Evolutionary conservation across 2,113 vertebrate genomes (phyloP).

Genomic region (Physeter macrocephalus): DNA sequence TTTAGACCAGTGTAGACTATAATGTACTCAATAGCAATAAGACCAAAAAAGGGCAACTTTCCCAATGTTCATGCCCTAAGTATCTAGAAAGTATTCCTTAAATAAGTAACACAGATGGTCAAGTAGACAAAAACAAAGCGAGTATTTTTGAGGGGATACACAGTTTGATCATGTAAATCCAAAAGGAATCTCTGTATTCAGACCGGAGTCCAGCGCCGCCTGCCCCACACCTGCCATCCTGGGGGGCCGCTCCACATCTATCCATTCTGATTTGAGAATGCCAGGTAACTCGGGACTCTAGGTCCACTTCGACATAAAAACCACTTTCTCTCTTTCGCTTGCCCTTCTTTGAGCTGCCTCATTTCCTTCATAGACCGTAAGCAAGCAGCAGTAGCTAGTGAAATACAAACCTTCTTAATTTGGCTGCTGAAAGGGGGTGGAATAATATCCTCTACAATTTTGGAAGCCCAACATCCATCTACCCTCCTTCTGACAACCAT

Average conservation of each 20-base stretch:
- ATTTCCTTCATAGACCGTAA: neutral
- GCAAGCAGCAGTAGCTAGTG: neutral
- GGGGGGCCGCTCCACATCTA: neutral
- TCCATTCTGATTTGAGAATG: neutral
- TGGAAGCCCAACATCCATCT: neutral
- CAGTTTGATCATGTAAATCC: neutral
- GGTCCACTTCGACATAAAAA: neutral
- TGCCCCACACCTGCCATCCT: neutral
- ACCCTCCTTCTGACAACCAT: neutral
- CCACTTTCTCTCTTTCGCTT: neutral
- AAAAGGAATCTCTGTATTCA: neutral
- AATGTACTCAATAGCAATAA: neutral
- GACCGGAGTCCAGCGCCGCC: neutral
- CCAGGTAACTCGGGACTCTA: neutral
- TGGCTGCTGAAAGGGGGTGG: neutral
- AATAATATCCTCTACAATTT: neutral
- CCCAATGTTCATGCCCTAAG: neutral
- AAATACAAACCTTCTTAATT: neutral
- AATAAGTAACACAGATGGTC: neutral
- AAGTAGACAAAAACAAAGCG: neutral
- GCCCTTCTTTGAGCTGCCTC: neutral
- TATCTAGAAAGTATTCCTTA: slow-evolving; percentile 7
- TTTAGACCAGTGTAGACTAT: neutral
- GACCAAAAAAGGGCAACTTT: neutral
- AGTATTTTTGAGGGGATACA: neutral